Conservation (phyloP, 2,797 vertebrate genomes). For the Ceyx erithaca region DNA sequence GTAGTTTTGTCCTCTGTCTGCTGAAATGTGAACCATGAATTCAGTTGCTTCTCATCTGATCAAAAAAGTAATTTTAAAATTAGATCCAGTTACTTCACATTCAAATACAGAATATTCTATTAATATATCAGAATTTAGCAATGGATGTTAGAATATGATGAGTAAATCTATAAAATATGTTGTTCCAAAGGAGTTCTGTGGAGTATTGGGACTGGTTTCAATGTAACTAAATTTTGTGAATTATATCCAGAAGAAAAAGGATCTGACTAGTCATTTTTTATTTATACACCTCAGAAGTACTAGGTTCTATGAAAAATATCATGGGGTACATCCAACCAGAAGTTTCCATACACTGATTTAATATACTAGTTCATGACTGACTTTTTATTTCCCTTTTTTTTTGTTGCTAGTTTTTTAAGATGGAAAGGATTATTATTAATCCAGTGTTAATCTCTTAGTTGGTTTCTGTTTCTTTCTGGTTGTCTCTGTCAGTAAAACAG, state of each 20-base stretch:
- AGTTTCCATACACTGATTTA: not conserved
- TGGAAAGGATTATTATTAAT: not conserved
- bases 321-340: not conserved
- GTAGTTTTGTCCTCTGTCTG: not conserved
- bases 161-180: not conserved
- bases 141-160: not conserved
- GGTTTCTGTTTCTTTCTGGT: not conserved
- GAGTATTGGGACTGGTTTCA: not conserved
- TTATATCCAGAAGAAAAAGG: not conserved
- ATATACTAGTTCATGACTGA: too few species aligned
- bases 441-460: not conserved
- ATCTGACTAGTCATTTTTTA: not conserved
- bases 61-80: not conserved
- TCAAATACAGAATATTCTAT: not conserved
- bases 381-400: not conserved
- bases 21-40: slow-evolving; percentile 20
- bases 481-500: not conserved
- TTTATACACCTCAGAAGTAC: not conserved
- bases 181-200: not conserved
- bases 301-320: not conserved
- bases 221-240: not conserved
- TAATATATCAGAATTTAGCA: not conserved
- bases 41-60: not conserved
- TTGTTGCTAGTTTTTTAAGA: not conserved
- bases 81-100: not conserved